A percentile compares a stretch with the other conserved stretches of the same genome.
These are phyloP conservation scores for Pristionchus japonicus DNA, from an alignment of 2,888 invertebrate species.

Conservation along the genomic window DNA sequence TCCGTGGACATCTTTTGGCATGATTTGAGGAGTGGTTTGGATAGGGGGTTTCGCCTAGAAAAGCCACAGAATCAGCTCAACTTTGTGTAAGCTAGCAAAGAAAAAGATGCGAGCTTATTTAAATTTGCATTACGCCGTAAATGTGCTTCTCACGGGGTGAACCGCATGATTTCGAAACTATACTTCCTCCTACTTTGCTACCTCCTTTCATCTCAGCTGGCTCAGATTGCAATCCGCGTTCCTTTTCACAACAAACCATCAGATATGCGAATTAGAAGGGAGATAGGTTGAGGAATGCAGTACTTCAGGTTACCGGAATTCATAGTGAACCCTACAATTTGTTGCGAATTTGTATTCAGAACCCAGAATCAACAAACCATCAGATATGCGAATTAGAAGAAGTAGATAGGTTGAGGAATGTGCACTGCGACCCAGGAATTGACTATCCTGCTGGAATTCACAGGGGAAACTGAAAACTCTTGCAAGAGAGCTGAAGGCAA, in stretches of 20 bases:
- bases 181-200: not conserved
- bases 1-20: not conserved
- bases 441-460: too few relatives aligned
- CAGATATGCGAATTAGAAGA: not conserved
- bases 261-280: not conserved
- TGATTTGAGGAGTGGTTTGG: not conserved
- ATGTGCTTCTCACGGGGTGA: not conserved
- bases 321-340: too few relatives aligned
- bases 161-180: not conserved
- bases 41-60: too few relatives aligned
- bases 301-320: not conserved
- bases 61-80: too few relatives aligned
- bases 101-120: too few relatives aligned
- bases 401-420: slow-evolving; percentile 37
- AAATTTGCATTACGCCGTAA: too few relatives aligned
- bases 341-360: too few relatives aligned
- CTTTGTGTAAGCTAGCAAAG: too few relatives aligned
- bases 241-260: slow-evolving; percentile 25
- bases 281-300: slow-evolving; percentile 17
- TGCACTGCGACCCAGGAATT: too few relatives aligned
- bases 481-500: too few relatives aligned
- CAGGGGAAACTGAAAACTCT: too few relatives aligned
- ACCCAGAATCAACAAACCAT: too few relatives aligned
- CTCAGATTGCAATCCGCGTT: not conserved
- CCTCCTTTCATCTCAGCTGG: not conserved